Evolutionary conservation across 2,888 invertebrate species (phyloP).

Genomic region (Oscheius sp.): DNA sequence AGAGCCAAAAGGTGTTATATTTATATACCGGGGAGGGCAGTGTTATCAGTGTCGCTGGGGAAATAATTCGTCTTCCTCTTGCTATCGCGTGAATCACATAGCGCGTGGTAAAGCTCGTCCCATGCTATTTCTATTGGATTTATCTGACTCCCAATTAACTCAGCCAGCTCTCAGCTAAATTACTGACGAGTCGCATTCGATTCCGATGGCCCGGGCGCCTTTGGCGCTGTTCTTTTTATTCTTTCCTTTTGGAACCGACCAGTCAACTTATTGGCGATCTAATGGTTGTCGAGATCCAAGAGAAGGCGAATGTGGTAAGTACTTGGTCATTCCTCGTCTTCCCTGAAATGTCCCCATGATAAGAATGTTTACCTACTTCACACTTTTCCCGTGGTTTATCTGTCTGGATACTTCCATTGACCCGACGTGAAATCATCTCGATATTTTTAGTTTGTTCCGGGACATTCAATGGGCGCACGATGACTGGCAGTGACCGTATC

Average conservation of each 20-base stretch:
- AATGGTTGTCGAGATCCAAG: slow-evolving; percentile 3
- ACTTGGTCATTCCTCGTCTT: background rate
- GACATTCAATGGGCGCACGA: slow-evolving; percentile 44
- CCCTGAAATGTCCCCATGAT: background rate
- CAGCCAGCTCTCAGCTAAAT: slow-evolving; percentile 29
- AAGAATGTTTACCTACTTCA: background rate
- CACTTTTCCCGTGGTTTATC: background rate
- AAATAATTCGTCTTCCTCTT: background rate
- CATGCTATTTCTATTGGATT: slow-evolving; percentile 22
- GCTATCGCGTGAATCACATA: slow-evolving; percentile 9
- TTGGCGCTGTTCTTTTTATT: slow-evolving; percentile 2
- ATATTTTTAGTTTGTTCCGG: slow-evolving; percentile 54
- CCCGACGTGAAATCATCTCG: background rate
- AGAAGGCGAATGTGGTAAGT: slow-evolving; percentile 20
- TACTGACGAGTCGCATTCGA: background rate
- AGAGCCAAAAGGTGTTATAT: background rate
- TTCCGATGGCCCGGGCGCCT: slow-evolving; percentile 5
- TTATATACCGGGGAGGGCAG: background rate
- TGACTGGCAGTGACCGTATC: slow-evolving; percentile 26
- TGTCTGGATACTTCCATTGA: background rate
- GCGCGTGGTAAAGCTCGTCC: slow-evolving; percentile 12
- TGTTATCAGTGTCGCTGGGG: background rate
- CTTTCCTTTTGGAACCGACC: background rate
- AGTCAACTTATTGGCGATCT: slow-evolving; percentile 1
- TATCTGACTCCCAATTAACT: slow-evolving; percentile 21